Evolutionary conservation across 2,113 vertebrate species (phyloP), one percentile per base, ranked within the genome.

Genomic region (Solea solea): DNA sequence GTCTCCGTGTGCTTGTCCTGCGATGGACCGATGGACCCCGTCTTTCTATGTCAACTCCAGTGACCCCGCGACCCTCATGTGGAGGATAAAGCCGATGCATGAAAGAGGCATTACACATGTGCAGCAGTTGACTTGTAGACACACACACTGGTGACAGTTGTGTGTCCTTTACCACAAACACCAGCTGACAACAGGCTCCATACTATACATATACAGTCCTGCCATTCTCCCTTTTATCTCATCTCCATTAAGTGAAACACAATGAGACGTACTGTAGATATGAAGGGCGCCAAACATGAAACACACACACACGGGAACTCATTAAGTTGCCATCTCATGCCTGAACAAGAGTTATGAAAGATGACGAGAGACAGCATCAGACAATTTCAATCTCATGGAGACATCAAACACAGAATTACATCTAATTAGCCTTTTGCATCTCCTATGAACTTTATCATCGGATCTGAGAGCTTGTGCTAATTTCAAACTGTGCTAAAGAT

Each of bases 381-480:
- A 82, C 68, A 49, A 63, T 72, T 74, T 34, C 42, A 68, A 83
- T 66, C 70, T 76, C 67, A 49, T 51, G 61, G 40, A 81, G 64
- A 83, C 76, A 80, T 82, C 84, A 82, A 74, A 85, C 67, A 39
- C 52, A 39, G 48, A 82, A 85, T 79, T 80, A 81, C 40, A 75
- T 78, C 69, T 75, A 86, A 83, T 86, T 84, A 84, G 66, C 68
- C 68, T 64, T 16, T 16, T 83, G 75, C 48, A 58, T 84, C 58
- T 77, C 65, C 55, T 44, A 1, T 72, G 59, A 81, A 84, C 69
- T 84, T 87, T 70, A 76, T 79, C 72, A 27, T 0, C 41, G 46
- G 45, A 80, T 83, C 71, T 53, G 42, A 74, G 68, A 28, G 69
- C 45, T 61, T 71, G 49, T 53, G 62, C 55, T 83, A 7, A 70